A percentile compares a stretch with the other conserved stretches of the same genome.
These are phyloP conservation scores for Zaprionus camerounensis DNA, from an alignment of 1,140 invertebrate species.

Conservation along the genomic window DNA sequence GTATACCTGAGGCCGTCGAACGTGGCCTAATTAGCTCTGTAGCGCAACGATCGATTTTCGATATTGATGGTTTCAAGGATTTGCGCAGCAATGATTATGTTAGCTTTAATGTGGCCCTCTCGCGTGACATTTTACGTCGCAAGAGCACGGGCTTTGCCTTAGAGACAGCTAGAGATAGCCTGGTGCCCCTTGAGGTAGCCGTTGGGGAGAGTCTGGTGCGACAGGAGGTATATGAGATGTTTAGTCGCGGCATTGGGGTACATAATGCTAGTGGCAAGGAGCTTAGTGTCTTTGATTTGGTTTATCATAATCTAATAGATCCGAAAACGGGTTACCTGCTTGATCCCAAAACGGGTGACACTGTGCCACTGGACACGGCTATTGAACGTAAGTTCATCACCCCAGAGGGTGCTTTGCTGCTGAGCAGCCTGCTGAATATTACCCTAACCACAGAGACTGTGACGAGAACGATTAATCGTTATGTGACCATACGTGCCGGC, in stretches of 20 bases:
- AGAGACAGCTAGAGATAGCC: conserved; percentile 90
- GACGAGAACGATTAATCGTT: conserved; percentile 91
- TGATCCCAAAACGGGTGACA: conserved; percentile 90
- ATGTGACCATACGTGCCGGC: conserved; percentile 88
- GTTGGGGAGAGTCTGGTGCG: conserved; percentile 88
- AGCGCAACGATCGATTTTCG: conserved; percentile 94
- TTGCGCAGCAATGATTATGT: conserved; percentile 92
- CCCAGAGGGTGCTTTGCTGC: conserved; percentile 92
- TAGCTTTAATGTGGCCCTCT: conserved; percentile 93
- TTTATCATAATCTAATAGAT: conserved; percentile 92
- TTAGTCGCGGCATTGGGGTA: conserved; percentile 92
- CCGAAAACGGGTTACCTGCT: conserved; percentile 93
- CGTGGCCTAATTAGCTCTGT: conserved; percentile 95
- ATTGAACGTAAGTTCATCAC: conserved; percentile 93
- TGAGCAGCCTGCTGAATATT: conserved; percentile 93
- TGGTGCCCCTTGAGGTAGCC: conserved; percentile 89
- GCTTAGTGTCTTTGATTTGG: conserved; percentile 93
- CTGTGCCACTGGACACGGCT: conserved; percentile 93
- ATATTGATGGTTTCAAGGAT: conserved; percentile 96
- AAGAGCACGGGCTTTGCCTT: conserved; percentile 90
- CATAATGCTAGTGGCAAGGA: conserved; percentile 88
- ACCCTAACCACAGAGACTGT: conserved; percentile 93
- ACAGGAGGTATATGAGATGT: conserved; percentile 93
- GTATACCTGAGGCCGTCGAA: conserved; percentile 92
- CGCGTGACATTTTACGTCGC: conserved; percentile 91